Conservation (phyloP, 2,888 invertebrate species). For the Eupithecia tripunctaria region DNA sequence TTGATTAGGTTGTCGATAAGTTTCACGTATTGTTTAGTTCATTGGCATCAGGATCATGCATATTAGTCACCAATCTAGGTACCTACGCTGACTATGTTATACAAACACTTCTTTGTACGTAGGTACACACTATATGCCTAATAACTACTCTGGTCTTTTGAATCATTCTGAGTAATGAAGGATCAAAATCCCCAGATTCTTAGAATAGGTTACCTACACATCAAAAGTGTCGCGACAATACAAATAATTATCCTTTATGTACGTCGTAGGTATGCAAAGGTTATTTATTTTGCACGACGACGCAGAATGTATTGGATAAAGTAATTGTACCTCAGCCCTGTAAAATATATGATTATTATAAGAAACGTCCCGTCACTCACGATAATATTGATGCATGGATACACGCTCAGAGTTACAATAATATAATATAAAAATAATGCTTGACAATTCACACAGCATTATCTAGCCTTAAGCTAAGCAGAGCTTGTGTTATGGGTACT, state of each 20-base stretch:
- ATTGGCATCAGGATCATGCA: constrained; percentile 24
- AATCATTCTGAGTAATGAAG: constrained; percentile 10
- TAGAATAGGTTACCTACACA: neutral
- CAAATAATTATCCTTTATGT: neutral
- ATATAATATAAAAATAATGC: no score
- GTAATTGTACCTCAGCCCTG: neutral
- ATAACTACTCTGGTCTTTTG: constrained; percentile 5
- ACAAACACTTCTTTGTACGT: constrained; percentile 14
- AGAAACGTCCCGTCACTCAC: neutral
- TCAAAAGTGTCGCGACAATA: neutral
- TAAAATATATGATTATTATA: no score
- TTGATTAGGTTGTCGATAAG: constrained; percentile 38
- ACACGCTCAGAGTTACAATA: no score
- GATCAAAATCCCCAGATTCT: neutral
- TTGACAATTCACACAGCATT: no score
- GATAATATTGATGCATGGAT: neutral
- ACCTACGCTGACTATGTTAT: neutral
- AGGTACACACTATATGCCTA: neutral
- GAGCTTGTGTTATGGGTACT: no score
- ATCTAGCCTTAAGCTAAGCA: no score
- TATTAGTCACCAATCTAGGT: constrained; percentile 1
- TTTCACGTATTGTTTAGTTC: constrained; percentile 29
- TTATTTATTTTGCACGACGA: neutral
- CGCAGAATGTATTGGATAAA: neutral
- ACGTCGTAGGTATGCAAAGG: neutral